These are phyloP conservation scores for Nomada ruficornis DNA, from an alignment of 2,888 invertebrate species.

Conservation along the genomic window DNA sequence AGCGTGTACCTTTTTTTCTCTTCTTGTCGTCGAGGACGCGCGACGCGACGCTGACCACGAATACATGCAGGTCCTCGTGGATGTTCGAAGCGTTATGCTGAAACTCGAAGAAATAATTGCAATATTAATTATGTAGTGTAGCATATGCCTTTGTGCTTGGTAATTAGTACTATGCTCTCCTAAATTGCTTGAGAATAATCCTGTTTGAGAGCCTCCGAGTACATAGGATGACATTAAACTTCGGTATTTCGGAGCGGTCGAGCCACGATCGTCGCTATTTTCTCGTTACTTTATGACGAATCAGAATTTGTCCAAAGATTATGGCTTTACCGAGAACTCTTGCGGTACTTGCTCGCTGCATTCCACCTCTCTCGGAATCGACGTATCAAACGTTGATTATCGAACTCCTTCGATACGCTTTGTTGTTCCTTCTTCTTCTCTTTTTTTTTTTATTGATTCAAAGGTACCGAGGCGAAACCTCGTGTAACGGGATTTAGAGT, in stretches of 20 bases:
- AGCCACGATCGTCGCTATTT: slow-evolving; percentile 4
- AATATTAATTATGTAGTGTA: not conserved
- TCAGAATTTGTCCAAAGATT: not conserved
- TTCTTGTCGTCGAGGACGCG: not conserved
- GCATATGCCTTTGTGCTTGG: not conserved
- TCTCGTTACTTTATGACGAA: not conserved
- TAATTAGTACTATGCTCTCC: slow-evolving; percentile 2
- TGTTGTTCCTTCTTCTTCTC: slow-evolving; percentile 62
- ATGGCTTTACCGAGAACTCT: slow-evolving; percentile 36
- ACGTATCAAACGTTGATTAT: slow-evolving; percentile 66
- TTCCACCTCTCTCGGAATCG: slow-evolving; percentile 41
- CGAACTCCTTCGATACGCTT: slow-evolving; percentile 69
- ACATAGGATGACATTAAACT: not conserved
- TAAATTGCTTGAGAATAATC: not conserved
- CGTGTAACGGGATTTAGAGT: slow-evolving; percentile 77
- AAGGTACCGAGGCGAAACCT: slow-evolving; percentile 67
- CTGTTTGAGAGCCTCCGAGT: not conserved
- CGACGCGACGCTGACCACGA: too few species aligned
- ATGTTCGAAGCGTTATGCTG: too few species aligned
- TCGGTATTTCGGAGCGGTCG: not conserved
- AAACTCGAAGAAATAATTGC: too few species aligned
- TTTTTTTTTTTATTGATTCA: slow-evolving; percentile 29
- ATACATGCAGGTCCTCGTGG: too few species aligned
- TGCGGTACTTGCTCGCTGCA: slow-evolving; percentile 38
- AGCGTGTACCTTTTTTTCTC: slow-evolving; percentile 45